Evolutionary conservation across 2,797 vertebrate genomes (phyloP).

Genomic region (Melanotaenia trifasciata): DNA sequence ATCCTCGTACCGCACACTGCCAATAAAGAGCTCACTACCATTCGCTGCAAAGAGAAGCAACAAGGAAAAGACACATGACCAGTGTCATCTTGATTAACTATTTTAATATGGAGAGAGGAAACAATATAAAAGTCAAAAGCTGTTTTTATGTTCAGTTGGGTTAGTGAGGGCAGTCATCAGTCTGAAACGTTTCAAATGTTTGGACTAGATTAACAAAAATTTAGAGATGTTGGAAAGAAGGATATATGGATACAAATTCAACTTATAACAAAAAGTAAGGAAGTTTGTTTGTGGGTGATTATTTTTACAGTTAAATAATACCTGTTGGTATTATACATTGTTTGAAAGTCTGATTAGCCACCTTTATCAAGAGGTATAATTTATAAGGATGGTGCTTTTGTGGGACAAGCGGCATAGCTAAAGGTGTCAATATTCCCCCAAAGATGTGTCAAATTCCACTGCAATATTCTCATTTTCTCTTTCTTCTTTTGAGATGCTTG

Average conservation of each 20-base stretch:
- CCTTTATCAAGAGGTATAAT: background rate
- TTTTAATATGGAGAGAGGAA: background rate
- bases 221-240: background rate
- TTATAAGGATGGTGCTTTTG: background rate
- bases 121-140: too few species aligned
- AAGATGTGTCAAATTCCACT: background rate
- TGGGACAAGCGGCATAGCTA: background rate
- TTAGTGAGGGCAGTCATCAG: background rate
- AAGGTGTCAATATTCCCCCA: too few species aligned
- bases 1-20: conserved; percentile 95
- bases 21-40: conserved; percentile 91
- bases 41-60: conserved; percentile 82
- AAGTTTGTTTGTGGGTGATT: background rate
- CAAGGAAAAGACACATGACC: background rate
- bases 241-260: background rate
- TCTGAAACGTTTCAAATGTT: background rate
- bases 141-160: background rate
- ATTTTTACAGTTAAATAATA: background rate
- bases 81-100: background rate
- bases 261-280: background rate
- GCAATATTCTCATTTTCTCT: background rate
- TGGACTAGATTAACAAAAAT: background rate
- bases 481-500: background rate
- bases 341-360: background rate
- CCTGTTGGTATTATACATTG: background rate